Evolutionary conservation across 1,140 invertebrate species (phyloP).

Genomic region (Camponotus floridanus): DNA sequence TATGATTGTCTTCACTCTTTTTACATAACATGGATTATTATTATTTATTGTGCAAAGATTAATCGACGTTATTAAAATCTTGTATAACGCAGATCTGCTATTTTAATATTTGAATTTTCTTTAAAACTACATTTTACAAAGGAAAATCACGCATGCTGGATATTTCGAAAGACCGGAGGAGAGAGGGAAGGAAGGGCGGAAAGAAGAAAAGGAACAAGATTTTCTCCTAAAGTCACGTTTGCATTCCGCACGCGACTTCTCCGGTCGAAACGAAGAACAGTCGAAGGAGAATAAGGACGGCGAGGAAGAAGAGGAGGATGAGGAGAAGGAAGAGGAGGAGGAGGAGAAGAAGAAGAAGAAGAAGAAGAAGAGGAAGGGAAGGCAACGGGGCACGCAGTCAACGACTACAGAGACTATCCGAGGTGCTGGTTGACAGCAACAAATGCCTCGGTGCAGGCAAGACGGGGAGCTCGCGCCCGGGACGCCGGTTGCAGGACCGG

Average conservation of each 20-base stretch:
- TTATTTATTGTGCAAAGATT: not conserved
- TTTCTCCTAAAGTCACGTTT: slow-evolving; percentile 24
- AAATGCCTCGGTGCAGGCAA: slow-evolving; percentile 83
- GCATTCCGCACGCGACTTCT: slow-evolving; percentile 69
- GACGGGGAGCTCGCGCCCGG: slow-evolving; percentile 84
- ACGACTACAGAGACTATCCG: slow-evolving; percentile 74
- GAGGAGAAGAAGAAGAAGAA: no score
- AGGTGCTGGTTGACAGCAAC: slow-evolving; percentile 83
- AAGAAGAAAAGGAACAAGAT: slow-evolving; percentile 18
- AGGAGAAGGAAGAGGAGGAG: no score
- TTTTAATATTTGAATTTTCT: not conserved
- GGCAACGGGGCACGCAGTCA: slow-evolving; percentile 62
- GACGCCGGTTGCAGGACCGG: slow-evolving; percentile 81
- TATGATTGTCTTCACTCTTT: not conserved
- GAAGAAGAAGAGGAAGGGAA: slow-evolving; percentile 31
- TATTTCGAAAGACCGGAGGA: not conserved
- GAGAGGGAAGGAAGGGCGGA: not conserved
- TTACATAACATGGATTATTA: not conserved
- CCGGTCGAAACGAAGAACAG: slow-evolving; percentile 43
- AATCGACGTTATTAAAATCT: not conserved
- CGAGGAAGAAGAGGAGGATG: not conserved
- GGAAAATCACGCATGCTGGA: not conserved
- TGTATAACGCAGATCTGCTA: not conserved
- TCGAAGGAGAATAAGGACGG: slow-evolving; percentile 42
- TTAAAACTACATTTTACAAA: not conserved